Conservation (phyloP, 2,113 vertebrate genomes). For the Festucalex cinctus region DNA sequence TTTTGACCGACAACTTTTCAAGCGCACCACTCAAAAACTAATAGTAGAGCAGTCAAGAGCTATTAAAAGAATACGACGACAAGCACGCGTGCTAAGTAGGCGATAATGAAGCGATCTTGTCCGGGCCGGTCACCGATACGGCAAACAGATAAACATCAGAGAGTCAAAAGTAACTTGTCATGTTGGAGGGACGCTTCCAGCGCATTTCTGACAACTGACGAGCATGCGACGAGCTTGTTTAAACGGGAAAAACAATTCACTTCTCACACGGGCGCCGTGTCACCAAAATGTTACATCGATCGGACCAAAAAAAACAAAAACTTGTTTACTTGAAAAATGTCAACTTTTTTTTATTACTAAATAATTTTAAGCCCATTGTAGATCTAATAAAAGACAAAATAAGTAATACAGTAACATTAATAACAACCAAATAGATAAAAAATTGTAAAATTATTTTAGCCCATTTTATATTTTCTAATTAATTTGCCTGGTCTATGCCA, state of each 20-base stretch:
- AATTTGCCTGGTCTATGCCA: no score
- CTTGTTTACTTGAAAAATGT: not conserved
- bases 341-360: not conserved
- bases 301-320: not conserved
- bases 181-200: conserved; percentile 47
- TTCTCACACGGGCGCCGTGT: not conserved
- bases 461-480: no score
- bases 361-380: no score
- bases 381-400: no score
- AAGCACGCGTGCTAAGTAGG: conserved; percentile 53
- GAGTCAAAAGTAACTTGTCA: conserved; percentile 48
- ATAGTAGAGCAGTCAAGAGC: conserved; percentile 34
- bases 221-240: not conserved
- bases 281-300: not conserved
- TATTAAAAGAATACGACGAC: conserved; percentile 34
- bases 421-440: no score
- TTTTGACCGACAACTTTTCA: conserved; percentile 16
- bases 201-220: conserved; percentile 18
- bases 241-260: not conserved
- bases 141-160: conserved; percentile 65
- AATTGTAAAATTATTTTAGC: no score
- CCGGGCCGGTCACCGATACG: conserved; percentile 59
- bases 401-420: no score
- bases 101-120: conserved; percentile 67
- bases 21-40: conserved; percentile 28